Percentiles rank a stretch among this genome's conserved stretches.
Evolutionary conservation across 2,888 invertebrate genomes (phyloP).

Genomic region (Leptothorax acervorum): DNA sequence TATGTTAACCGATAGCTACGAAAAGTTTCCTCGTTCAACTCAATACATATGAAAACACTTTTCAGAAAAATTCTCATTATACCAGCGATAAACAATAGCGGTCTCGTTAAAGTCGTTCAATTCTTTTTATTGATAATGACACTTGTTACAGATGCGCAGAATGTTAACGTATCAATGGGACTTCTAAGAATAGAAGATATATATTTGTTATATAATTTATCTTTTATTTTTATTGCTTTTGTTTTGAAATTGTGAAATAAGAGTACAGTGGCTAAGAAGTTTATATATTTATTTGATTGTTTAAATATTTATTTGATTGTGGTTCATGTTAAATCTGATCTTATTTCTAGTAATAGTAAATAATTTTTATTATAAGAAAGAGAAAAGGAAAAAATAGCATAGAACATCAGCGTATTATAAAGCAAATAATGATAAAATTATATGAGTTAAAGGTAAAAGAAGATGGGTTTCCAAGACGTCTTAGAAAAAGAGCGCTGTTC

Average conservation of each 20-base stretch:
- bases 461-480: not conserved
- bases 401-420: not conserved
- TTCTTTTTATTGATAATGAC: not conserved
- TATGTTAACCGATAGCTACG: not conserved
- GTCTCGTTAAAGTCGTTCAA: not conserved
- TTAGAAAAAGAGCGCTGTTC: constrained; percentile 4
- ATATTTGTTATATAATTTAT: not conserved
- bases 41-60: not conserved
- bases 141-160: not conserved
- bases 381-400: not conserved
- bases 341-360: not conserved
- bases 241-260: not conserved
- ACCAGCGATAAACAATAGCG: not conserved
- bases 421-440: constrained; percentile 31
- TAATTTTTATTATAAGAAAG: not conserved
- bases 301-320: not conserved
- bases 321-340: not conserved
- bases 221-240: not conserved
- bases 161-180: not conserved
- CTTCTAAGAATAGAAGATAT: not conserved
- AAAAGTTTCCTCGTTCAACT: not conserved
- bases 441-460: not conserved
- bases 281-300: too few species aligned
- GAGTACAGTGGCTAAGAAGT: not conserved
- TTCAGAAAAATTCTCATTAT: not conserved